Evolutionary conservation across 2,888 invertebrate genomes (phyloP).

Genomic region (Dicyrtomina minuta): DNA sequence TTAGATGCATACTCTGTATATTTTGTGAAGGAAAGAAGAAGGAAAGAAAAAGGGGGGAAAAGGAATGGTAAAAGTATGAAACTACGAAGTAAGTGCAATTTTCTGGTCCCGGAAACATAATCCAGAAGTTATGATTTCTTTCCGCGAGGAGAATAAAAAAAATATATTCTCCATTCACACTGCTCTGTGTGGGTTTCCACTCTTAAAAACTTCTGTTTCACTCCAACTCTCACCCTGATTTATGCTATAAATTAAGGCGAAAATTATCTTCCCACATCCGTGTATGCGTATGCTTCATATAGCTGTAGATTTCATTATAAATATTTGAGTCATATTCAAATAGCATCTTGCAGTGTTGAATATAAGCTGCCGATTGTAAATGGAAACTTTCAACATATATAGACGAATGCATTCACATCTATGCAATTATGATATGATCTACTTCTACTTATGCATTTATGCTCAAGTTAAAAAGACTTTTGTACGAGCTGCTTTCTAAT

Average conservation of each 20-base stretch:
- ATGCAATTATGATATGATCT: no score
- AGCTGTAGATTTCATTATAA: no score
- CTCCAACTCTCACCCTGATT: constrained; percentile 23
- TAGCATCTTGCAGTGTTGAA: no score
- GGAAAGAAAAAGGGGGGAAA: constrained; percentile 3
- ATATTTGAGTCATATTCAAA: no score
- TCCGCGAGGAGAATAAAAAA: background rate
- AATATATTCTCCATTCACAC: background rate
- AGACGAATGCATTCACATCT: no score
- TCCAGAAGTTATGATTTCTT: constrained; percentile 42
- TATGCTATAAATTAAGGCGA: constrained; percentile 19
- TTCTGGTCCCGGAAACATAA: constrained; percentile 39
- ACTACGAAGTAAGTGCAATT: constrained; percentile 20
- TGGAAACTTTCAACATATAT: no score
- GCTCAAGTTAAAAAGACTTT: no score
- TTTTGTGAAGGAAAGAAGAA: background rate
- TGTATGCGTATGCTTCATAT: no score
- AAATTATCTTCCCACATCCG: constrained; percentile 21
- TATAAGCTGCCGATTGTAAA: no score
- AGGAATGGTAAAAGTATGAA: constrained; percentile 2
- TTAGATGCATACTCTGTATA: no score
- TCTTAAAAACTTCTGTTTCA: constrained; percentile 19
- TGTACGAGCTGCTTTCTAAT: no score
- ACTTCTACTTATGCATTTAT: no score
- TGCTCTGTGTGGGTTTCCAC: background rate